Evolutionary conservation across 2,888 invertebrate genomes (phyloP).

Genomic region (Orthonevra nobilis): DNA sequence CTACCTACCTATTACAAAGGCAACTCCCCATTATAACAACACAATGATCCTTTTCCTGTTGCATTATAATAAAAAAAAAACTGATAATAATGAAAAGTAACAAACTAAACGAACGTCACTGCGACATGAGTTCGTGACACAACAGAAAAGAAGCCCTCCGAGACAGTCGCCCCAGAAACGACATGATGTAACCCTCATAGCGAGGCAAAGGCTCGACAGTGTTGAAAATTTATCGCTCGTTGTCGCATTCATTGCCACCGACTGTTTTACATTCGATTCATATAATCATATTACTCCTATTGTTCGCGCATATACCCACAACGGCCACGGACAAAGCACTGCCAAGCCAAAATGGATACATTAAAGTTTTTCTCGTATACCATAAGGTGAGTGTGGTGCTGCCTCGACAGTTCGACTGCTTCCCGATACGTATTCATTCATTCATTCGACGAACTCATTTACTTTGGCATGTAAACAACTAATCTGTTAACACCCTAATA

Average conservation of each 20-base stretch:
- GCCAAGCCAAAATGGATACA: conserved; percentile 55
- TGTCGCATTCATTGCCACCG: conserved; percentile 48
- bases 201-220: conserved; percentile 46
- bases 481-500: conserved; percentile 79
- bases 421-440: conserved; percentile 51
- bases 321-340: conserved; percentile 49
- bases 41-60: conserved; percentile 66
- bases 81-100: conserved; percentile 52
- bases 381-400: conserved; percentile 36
- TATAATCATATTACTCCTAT: conserved; percentile 68
- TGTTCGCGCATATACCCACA: conserved; percentile 52
- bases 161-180: conserved; percentile 49
- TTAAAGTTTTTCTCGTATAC: conserved; percentile 35
- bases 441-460: conserved; percentile 76
- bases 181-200: conserved; percentile 26
- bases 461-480: conserved; percentile 80
- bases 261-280: conserved; percentile 51
- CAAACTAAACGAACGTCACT: conserved; percentile 60
- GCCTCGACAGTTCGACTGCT: conserved; percentile 28
- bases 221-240: conserved; percentile 48
- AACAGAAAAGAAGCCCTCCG: conserved; percentile 56
- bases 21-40: conserved; percentile 55
- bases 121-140: conserved; percentile 55
- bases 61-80: conserved; percentile 29
- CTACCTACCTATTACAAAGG: conserved; percentile 29